phyloP scores from a whole-genome alignment of 2,797 vertebrate species.

The Aythya fuligula region DNA sequence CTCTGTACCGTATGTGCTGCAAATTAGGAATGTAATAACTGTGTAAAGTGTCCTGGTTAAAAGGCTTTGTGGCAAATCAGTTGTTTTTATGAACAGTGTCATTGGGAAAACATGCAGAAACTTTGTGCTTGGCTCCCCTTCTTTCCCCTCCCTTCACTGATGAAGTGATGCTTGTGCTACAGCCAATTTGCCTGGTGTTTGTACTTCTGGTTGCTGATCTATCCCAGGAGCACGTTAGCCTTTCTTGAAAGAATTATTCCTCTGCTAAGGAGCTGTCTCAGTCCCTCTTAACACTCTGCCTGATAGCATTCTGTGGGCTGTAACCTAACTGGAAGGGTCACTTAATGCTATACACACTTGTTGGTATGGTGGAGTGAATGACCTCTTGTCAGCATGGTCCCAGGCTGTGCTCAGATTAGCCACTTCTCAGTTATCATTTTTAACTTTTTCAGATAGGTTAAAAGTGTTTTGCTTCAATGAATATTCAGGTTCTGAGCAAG shows the following conservation, averaged over 20 bases:
- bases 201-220: neutral
- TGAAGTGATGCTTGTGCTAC: neutral
- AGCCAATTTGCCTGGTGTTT: neutral
- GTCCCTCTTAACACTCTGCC: neutral
- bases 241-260: neutral
- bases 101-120: neutral
- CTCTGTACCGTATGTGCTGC: neutral
- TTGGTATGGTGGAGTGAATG: fast-evolving
- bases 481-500: neutral
- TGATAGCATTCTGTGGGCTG: neutral
- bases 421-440: neutral
- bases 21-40: neutral
- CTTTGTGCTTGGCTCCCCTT: neutral
- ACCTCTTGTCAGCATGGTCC: neutral
- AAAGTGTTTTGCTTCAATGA: neutral
- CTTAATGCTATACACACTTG: neutral
- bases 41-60: neutral
- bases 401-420: neutral
- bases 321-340: neutral
- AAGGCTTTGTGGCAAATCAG: neutral
- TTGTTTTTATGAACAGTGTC: neutral
- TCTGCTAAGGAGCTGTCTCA: neutral
- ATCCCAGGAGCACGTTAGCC: neutral
- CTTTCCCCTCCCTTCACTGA: fast-evolving
- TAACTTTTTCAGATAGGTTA: neutral